Evolutionary conservation across 1,140 invertebrate genomes (phyloP).

Genomic region (Nymphalis io): DNA sequence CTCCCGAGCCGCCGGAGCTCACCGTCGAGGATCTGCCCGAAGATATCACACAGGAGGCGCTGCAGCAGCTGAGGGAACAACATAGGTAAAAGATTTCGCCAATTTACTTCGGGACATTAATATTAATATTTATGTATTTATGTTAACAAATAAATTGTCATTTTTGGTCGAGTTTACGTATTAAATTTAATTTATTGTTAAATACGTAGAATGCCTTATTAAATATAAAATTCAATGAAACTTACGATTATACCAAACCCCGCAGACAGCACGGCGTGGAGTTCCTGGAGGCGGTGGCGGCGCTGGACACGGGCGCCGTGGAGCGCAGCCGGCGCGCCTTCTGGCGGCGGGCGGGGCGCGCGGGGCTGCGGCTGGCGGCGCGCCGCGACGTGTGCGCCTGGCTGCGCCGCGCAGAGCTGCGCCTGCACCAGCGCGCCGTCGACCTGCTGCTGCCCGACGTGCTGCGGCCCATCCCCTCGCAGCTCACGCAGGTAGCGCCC

Average conservation of each 20-base stretch:
- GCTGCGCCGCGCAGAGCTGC: constrained; percentile 90
- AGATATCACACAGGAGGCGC: constrained; percentile 47
- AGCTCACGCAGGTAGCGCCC: constrained; percentile 89
- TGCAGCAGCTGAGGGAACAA: constrained; percentile 50
- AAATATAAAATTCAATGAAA: no score
- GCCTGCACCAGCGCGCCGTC: constrained; percentile 97
- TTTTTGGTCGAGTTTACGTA: no score
- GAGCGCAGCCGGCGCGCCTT: constrained; percentile 51
- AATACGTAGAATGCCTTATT: background rate
- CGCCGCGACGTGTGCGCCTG: constrained; percentile 70
- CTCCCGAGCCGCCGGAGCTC: constrained; percentile 62
- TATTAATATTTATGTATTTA: background rate
- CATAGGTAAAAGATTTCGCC: constrained; percentile 54
- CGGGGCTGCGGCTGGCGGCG: constrained; percentile 86
- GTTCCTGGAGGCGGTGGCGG: constrained; percentile 92
- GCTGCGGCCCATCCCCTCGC: constrained; percentile 95
- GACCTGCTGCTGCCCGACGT: constrained; percentile 98
- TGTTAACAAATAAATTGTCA: no score
- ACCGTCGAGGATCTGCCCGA: constrained; percentile 43
- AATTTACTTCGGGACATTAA: no score
- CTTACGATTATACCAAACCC: no score
- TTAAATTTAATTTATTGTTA: no score
- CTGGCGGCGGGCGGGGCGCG: constrained; percentile 81
- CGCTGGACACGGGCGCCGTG: constrained; percentile 30
- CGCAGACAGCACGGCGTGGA: constrained; percentile 94